These are phyloP conservation scores for Sparidentex hasta DNA, from an alignment of 2,797 vertebrate species.

Conservation along the genomic window DNA sequence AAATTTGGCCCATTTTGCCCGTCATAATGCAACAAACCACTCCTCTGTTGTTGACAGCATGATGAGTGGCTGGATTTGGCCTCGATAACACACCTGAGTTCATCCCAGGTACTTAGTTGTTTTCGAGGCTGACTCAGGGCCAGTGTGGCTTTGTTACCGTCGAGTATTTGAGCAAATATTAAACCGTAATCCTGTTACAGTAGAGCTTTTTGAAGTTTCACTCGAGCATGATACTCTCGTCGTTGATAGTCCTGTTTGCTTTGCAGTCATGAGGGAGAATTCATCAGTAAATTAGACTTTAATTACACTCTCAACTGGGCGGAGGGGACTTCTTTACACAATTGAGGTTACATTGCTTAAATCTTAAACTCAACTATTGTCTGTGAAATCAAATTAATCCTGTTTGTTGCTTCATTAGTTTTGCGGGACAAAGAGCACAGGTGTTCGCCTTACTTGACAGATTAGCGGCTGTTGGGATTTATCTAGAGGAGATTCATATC, in stretches of 20 bases:
- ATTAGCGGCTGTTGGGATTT: conserved; percentile 6
- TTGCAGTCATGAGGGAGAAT: not conserved
- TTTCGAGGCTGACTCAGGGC: not conserved
- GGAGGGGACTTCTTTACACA: not conserved
- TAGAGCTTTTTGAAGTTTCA: not conserved
- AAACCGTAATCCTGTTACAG: conserved; percentile 13
- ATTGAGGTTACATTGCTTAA: not conserved
- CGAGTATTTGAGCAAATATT: not conserved
- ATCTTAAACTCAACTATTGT: conserved; percentile 8
- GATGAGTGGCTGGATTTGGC: not conserved
- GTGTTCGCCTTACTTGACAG: conserved; percentile 16
- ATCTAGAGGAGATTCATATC: conserved; percentile 13
- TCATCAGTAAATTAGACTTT: not conserved
- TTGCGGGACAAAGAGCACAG: conserved; percentile 9
- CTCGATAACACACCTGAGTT: not conserved
- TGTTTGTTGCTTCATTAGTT: conserved; percentile 13
- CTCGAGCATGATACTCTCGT: not conserved
- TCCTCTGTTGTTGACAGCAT: not conserved
- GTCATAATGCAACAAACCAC: not conserved
- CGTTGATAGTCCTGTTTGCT: conserved; percentile 18
- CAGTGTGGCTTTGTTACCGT: conserved; percentile 3
- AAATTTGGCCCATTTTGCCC: not conserved
- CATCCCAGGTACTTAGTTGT: conserved; percentile 7
- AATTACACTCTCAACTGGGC: not conserved
- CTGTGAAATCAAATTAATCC: conserved; percentile 8